phyloP scores from a whole-genome alignment of 2,113 vertebrate species.

The Megaleporinus macrocephalus region DNA sequence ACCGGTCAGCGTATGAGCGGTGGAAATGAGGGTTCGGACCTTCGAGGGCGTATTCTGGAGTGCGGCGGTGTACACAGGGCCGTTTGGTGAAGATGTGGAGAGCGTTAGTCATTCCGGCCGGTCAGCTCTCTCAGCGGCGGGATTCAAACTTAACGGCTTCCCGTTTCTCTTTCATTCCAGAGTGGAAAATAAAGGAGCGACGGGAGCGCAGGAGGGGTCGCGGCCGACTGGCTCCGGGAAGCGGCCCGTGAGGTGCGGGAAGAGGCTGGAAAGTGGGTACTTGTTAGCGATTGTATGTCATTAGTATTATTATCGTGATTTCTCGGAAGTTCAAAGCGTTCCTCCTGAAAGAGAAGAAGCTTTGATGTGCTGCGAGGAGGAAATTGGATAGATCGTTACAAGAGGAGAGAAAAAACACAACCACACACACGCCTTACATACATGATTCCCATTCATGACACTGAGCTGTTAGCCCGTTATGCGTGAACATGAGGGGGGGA shows the following conservation, averaged over 20 bases:
- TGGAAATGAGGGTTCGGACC: slow-evolving; percentile 24
- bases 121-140: slow-evolving; percentile 44
- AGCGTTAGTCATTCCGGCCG: slow-evolving; percentile 29
- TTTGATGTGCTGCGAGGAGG: not conserved
- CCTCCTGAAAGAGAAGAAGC: not conserved
- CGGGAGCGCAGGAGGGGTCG: not conserved
- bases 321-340: not conserved
- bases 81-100: not conserved
- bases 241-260: not conserved
- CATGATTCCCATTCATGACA: not conserved
- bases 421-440: not conserved
- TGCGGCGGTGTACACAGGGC: not conserved
- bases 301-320: not conserved
- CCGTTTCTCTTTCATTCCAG: not conserved
- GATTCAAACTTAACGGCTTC: slow-evolving; percentile 59
- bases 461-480: not conserved
- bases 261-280: not conserved
- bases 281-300: not conserved
- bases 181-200: not conserved
- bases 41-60: not conserved
- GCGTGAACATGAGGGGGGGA: not conserved
- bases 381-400: not conserved
- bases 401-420: not conserved
- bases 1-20: not conserved
- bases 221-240: not conserved